phyloP scores from a whole-genome alignment of 2,113 vertebrate species.

The Australoheros scitulus region DNA sequence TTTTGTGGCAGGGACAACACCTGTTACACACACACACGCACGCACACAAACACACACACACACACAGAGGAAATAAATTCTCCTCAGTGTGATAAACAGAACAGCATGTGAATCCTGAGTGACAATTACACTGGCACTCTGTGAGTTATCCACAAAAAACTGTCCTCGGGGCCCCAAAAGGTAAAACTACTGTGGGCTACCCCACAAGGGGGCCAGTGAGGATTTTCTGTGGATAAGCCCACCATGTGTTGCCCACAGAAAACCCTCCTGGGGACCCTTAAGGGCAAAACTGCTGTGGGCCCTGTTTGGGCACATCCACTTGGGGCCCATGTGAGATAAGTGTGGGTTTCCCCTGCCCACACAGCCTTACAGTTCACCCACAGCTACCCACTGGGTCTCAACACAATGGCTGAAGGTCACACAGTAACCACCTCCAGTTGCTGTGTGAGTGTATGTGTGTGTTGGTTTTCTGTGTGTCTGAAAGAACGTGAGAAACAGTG shows the following conservation, averaged over 20 bases:
- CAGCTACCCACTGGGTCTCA: background rate
- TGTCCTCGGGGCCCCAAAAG: no score
- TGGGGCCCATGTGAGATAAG: background rate
- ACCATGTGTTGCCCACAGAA: no score
- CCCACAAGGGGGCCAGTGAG: no score
- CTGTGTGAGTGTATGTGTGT: background rate
- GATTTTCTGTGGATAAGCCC: no score
- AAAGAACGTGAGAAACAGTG: conserved; percentile 17
- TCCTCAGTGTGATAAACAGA: conserved; percentile 7
- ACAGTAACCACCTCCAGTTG: background rate
- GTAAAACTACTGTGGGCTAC: no score
- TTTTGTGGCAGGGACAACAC: conserved; percentile 41
- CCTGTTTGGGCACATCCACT: background rate
- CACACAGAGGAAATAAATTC: background rate
- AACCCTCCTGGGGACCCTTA: no score
- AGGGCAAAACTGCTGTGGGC: no score
- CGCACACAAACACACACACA: conserved; percentile 1
- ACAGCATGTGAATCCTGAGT: background rate
- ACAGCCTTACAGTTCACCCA: background rate
- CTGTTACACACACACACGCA: conserved; percentile 46
- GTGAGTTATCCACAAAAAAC: no score
- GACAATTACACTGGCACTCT: conserved; percentile 15
- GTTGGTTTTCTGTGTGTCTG: background rate
- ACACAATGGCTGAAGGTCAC: conserved; percentile 41
- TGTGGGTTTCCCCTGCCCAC: fast-evolving